Percentiles rank a stretch among this genome's conserved stretches.
Evolutionary conservation across 1,140 invertebrate species (phyloP).

Genomic region (Drosophila sturtevanti): DNA sequence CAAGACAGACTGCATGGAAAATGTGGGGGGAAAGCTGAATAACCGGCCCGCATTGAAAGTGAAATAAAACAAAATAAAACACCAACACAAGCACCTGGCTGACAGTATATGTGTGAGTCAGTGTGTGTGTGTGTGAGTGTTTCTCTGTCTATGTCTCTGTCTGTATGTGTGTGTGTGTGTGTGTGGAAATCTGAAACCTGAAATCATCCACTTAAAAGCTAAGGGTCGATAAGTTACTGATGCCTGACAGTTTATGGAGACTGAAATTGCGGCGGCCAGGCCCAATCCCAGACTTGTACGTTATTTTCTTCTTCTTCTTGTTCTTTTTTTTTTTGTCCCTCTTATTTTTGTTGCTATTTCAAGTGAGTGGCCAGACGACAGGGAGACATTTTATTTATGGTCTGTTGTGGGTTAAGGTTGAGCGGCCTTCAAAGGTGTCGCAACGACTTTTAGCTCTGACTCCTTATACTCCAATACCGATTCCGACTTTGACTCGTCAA

Average conservation of each 20-base stretch:
- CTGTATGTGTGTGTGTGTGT: conserved; percentile 26
- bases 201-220: conserved; percentile 80
- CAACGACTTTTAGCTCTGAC: conserved; percentile 25
- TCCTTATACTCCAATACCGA: background rate
- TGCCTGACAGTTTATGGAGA: conserved; percentile 75
- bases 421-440: conserved; percentile 56
- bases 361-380: conserved; percentile 51
- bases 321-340: background rate
- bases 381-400: conserved; percentile 62
- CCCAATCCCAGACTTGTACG: conserved; percentile 18
- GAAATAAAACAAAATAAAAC: conserved; percentile 64
- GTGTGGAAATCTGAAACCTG: conserved; percentile 66
- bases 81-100: conserved; percentile 24
- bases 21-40: conserved; percentile 16
- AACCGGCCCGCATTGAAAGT: conserved; percentile 57
- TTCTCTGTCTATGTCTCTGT: background rate
- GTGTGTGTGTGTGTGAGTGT: background rate
- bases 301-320: background rate
- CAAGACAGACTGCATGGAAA: conserved; percentile 44
- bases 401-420: conserved; percentile 61
- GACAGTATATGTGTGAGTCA: conserved; percentile 15
- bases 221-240: conserved; percentile 80
- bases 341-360: conserved; percentile 23
- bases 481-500: conserved; percentile 48
- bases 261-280: conserved; percentile 46